These are phyloP conservation scores for Melinopterus prodromus DNA, from an alignment of 2,888 invertebrate species.

Conservation along the genomic window DNA sequence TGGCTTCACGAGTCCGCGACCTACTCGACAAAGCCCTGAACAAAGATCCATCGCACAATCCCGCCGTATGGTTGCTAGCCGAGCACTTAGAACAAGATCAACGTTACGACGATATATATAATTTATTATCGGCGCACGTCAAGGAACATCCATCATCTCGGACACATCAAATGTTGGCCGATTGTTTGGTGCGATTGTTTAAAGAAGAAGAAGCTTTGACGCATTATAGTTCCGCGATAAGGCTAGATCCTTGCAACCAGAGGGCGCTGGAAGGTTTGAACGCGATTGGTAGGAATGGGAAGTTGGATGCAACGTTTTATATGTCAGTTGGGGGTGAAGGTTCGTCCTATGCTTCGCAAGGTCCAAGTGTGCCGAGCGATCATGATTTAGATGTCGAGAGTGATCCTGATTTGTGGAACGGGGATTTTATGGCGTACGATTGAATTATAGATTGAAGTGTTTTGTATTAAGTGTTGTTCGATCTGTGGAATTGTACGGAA, in stretches of 20 bases:
- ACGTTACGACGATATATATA: conserved; percentile 72
- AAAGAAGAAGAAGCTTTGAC: conserved; percentile 75
- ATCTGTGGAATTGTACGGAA: too few relatives aligned
- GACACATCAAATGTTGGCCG: conserved; percentile 70
- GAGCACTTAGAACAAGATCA: conserved; percentile 75
- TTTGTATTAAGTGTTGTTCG: background rate
- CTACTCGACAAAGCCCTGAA: conserved; percentile 77
- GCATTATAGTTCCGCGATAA: conserved; percentile 72
- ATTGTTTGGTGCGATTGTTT: conserved; percentile 68
- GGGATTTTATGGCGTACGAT: conserved; percentile 43
- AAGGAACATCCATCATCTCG: conserved; percentile 68
- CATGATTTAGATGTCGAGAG: conserved; percentile 56
- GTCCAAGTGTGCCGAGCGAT: conserved; percentile 52
- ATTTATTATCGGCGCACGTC: conserved; percentile 72
- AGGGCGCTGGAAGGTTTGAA: conserved; percentile 72
- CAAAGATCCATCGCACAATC: conserved; percentile 75
- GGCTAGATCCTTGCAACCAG: conserved; percentile 71
- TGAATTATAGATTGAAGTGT: background rate
- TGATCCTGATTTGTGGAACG: conserved; percentile 57
- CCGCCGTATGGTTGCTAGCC: conserved; percentile 76
- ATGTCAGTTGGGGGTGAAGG: conserved; percentile 63
- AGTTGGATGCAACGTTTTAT: conserved; percentile 63
- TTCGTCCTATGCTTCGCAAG: conserved; percentile 61
- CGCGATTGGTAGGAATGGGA: conserved; percentile 64
- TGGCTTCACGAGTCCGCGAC: conserved; percentile 69